A percentile compares a stretch with the other conserved stretches of the same genome.
phyloP scores from a whole-genome alignment of 2,888 invertebrate species.

The Polymixis flavicincta region DNA sequence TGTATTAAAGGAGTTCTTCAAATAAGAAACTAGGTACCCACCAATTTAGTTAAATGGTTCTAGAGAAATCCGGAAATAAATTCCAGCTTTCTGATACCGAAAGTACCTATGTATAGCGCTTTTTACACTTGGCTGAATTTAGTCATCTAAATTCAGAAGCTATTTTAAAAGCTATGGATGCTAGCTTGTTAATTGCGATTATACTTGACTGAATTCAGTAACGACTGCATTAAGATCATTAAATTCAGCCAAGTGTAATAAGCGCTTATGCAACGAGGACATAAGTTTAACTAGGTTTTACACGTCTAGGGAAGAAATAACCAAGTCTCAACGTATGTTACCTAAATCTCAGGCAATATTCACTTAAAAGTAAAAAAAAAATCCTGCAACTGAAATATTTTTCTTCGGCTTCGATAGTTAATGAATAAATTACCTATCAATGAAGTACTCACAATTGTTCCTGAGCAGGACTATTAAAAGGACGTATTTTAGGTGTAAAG shows the following conservation, averaged over 20 bases:
- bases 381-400: background rate
- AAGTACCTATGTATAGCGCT: accelerated
- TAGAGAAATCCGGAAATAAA: background rate
- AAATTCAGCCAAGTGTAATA: no score
- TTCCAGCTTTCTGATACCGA: background rate
- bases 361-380: background rate
- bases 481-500: background rate
- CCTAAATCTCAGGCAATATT: background rate
- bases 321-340: background rate
- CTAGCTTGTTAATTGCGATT: no score
- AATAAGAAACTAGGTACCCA: background rate
- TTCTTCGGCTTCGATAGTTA: background rate
- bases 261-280: no score
- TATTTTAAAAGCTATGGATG: no score
- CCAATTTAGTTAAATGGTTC: background rate
- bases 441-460: background rate
- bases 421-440: no score
- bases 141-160: no score
- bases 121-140: no score
- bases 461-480: background rate
- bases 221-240: no score
- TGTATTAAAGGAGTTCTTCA: background rate
- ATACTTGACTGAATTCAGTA: no score
- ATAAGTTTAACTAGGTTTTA: background rate
- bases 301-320: background rate